A percentile compares a stretch with the other conserved stretches of the same genome.
Conservation (phyloP, 2,113 vertebrate species). For the Notiomystis cincta region DNA sequence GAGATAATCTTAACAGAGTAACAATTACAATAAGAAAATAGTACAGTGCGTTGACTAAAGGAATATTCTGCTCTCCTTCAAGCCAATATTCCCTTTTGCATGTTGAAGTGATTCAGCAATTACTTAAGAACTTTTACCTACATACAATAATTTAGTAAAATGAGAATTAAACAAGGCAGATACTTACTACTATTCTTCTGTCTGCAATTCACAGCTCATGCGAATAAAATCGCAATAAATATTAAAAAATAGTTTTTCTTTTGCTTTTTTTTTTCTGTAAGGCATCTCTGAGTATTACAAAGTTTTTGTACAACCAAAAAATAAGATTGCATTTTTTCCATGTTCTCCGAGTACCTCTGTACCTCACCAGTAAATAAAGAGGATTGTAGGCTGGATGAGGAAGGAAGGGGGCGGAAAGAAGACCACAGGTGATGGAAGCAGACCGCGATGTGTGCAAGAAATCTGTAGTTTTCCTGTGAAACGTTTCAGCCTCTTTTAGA, state of each 20-base stretch:
- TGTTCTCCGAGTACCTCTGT: conserved; percentile 48
- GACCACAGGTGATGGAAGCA: conserved; percentile 32
- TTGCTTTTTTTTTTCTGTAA: conserved; percentile 49
- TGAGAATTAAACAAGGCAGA: conserved; percentile 61
- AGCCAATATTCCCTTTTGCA: conserved; percentile 72
- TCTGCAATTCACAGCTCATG: conserved; percentile 69
- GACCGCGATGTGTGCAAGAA: conserved; percentile 22
- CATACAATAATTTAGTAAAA: conserved; percentile 69
- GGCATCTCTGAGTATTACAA: conserved; percentile 72
- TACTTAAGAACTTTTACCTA: conserved; percentile 64
- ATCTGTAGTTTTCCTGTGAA: conserved; percentile 53
- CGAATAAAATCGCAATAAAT: conserved; percentile 69
- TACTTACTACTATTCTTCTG: conserved; percentile 51
- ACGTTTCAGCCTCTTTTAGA: conserved; percentile 9
- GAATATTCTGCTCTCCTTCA: conserved; percentile 61
- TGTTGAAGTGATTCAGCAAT: conserved; percentile 74
- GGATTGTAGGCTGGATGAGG: conserved; percentile 3
- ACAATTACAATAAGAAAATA: conserved; percentile 77
- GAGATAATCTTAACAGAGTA: conserved; percentile 77
- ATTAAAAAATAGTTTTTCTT: conserved; percentile 65
- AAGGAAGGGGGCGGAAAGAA: background rate
- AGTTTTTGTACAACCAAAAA: conserved; percentile 67
- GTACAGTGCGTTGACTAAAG: conserved; percentile 80
- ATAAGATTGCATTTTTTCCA: conserved; percentile 52
- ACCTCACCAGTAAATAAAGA: background rate